Conservation (phyloP, 2,797 vertebrate genomes). For the Micromesistius poutassou region DNA sequence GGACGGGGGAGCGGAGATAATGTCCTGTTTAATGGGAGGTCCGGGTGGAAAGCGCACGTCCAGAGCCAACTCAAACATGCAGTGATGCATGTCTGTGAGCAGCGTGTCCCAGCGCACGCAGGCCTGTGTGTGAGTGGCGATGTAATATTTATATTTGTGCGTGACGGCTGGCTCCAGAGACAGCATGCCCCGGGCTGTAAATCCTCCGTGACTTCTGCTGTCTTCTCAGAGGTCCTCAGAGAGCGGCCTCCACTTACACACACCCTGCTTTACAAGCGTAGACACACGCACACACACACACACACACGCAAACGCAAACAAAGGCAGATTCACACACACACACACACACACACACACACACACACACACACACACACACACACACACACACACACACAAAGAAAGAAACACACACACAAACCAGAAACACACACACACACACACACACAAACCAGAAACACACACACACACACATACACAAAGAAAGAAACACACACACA, state of each 20-base stretch:
- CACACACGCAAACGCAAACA: constrained; percentile 20
- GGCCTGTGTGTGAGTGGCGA: neutral
- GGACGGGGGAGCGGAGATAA: constrained; percentile 25
- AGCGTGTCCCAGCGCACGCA: neutral
- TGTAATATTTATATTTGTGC: too few relatives aligned
- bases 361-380: constrained; percentile 27
- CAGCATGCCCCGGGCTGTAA: too few relatives aligned
- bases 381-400: constrained; percentile 4
- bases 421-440: constrained; percentile 17
- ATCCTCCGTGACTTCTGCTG: neutral
- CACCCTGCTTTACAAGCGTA: neutral
- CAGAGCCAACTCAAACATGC: neutral
- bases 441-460: constrained; percentile 21
- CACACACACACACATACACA: neutral
- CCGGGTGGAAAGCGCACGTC: too few relatives aligned
- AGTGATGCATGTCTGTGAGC: neutral
- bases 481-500: neutral
- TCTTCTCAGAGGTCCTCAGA: too few relatives aligned
- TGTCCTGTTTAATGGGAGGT: constrained; percentile 24
- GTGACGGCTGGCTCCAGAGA: neutral
- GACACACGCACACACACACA: too few relatives aligned
- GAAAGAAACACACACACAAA: neutral
- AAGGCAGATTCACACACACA: constrained; percentile 16
- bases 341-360: constrained; percentile 11
- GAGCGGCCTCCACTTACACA: constrained; percentile 14